Percentiles rank a stretch among this genome's conserved stretches.
Evolutionary conservation across 2,797 vertebrate genomes (phyloP).

Genomic region (Schizothorax lantsangensis): DNA sequence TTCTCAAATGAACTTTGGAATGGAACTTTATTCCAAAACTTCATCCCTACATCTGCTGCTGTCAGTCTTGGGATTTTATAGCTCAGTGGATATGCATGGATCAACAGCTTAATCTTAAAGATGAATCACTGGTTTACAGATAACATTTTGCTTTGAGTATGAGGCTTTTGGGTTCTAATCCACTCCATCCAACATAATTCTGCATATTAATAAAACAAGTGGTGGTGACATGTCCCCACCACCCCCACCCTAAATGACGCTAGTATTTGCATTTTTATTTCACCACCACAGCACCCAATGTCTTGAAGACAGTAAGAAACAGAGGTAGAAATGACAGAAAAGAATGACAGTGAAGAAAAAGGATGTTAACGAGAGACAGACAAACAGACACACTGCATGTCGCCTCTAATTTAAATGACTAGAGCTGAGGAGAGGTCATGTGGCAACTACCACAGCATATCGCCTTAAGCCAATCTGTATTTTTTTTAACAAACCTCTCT

Average conservation of each 20-base stretch:
- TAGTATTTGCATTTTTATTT: background rate
- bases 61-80: background rate
- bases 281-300: background rate
- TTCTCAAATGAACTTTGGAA: background rate
- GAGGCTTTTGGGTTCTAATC: background rate
- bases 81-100: constrained; percentile 1
- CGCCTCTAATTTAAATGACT: constrained; percentile 18
- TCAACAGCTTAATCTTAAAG: constrained; percentile 9
- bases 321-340: background rate
- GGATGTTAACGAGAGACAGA: constrained; percentile 11
- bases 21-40: background rate
- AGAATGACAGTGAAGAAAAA: constrained; percentile 29
- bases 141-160: background rate
- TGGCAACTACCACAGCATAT: constrained; percentile 33
- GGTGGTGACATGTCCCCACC: background rate
- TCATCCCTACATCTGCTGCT: background rate
- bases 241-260: background rate
- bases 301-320: background rate
- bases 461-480: constrained; percentile 49
- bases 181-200: background rate
- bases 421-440: constrained; percentile 38
- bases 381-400: background rate
- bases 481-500: constrained; percentile 62
- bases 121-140: background rate
- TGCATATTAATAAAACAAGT: background rate